Evolutionary conservation across 2,797 vertebrate genomes (phyloP), one percentile per base, ranked within the genome.

Genomic region (Oreochromis mossambicus): DNA sequence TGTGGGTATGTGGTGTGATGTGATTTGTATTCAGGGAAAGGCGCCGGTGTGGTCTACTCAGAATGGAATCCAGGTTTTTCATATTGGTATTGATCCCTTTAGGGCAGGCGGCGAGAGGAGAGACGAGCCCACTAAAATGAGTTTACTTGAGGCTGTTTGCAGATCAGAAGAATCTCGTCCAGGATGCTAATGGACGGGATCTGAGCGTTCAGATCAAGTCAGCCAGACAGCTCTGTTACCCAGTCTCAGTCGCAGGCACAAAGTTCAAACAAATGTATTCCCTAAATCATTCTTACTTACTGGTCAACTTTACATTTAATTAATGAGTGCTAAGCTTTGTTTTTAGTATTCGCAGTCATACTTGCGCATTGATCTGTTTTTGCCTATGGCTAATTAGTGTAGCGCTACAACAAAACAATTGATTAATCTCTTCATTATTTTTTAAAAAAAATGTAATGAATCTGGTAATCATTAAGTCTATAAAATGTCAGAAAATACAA

Each of bases 31-130:
- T 95, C 94, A 94, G 87, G 93, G 91, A 93, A 90, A 93, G 93
- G 90, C 89, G 90, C 92, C 86, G 34, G 89, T 93, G 93, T 94
- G 93, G 92, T 93, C 92, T 93, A 79, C 93, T 95, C 93, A 93
- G 95, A 96, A 95, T 96, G 93, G 94, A 95, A 95, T 94, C 92
- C 95, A 95, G 94, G 90, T 96, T 97, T 96, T 96, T 96, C 94
- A 96, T 96, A 95, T 96, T 96, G 95, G 93, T 96, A 96, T 96
- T 95, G 95, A 96, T 96, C 94, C 94, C 95, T 95, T 91, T 90
- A 93, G 95, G 95, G 94, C 95, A 94, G 91, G 80, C 87, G 24
- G 91, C 15, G 55, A 85, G 91, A 91, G 87, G 84, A 91, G 90
- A 89, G 93, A 94, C 84, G 93, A 93, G 90, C 88, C 77, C 90